Evolutionary conservation across 2,888 invertebrate genomes (phyloP), one percentile per base, ranked within the genome.

Genomic region (Drosophila paramelanica): DNA sequence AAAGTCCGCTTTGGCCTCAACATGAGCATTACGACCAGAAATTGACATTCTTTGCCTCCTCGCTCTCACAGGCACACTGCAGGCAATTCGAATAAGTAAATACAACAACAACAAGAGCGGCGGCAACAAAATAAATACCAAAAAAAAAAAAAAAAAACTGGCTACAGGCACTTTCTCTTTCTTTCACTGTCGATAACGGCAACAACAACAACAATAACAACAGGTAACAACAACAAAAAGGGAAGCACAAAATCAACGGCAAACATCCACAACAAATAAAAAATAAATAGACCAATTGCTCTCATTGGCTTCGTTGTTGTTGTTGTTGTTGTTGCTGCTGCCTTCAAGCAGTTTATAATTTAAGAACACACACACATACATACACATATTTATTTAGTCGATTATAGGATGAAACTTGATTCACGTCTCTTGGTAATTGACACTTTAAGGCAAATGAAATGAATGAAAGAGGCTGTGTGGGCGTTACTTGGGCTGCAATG

Each of bases 131-230:
- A 73, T 62, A 69, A 77, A 71, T 69, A 71, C 76, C 84, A 17
- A 17, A 17, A 17, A 17, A 17, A 17, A 17, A 17, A 23, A 23
- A 23, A 23, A 72, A 67, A 90, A 90, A 90, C 89, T 85, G 77
- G 90, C 83, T 80, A 60, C 71, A 57, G 87, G 80, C 90, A 90
- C 90, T 90, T 90, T 90, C 90, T 90, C 90, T 90, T 91, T 90
- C 89, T 81, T 82, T 88, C 87, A 81, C 89, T 86, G 84, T 42
- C 88, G 88, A 79, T 88, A 89, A 84, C 89, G 72, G 76, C 70
- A 17, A 31, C 27, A 74, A 67, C 67, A 64, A 61, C 67, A 53
- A 52, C 46, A 52, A 43, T 53, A 68, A 49, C 55, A 46, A 17
- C 55, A 73, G 50, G 67, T 46, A 56, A 50, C 66, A 66, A 46